Evolutionary conservation across 2,797 vertebrate genomes (phyloP).

Genomic region (Peromyscus eremicus): DNA sequence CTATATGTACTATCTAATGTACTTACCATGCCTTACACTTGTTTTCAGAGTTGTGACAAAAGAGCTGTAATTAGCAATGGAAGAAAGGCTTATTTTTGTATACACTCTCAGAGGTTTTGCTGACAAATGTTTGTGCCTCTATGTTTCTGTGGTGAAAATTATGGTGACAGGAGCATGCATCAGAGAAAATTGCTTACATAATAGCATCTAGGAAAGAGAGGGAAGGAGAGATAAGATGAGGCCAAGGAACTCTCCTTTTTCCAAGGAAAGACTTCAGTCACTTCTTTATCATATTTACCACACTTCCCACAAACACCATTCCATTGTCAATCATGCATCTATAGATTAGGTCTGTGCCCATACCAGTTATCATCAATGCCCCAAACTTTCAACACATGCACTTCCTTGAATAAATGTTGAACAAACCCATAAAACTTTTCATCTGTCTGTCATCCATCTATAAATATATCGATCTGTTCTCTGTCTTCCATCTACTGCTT

Average conservation of each 20-base stretch:
- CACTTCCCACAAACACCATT: neutral
- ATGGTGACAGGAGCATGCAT: neutral
- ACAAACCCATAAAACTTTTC: neutral
- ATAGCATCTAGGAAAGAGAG: neutral
- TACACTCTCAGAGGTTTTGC: neutral
- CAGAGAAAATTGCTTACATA: neutral
- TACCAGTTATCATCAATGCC: neutral
- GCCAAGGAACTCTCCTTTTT: too few species aligned
- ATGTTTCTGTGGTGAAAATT: too few species aligned
- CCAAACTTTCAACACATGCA: neutral
- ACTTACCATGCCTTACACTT: neutral
- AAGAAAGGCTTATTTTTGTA: neutral
- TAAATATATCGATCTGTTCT: neutral
- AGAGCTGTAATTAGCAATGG: neutral
- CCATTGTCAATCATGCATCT: too few species aligned
- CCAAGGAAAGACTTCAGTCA: neutral
- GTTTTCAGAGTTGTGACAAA: neutral
- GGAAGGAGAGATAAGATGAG: neutral
- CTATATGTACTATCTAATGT: neutral
- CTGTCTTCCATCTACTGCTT: neutral
- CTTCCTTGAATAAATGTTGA: neutral
- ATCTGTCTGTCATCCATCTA: neutral
- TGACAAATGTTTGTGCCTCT: too few species aligned
- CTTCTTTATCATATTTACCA: neutral
- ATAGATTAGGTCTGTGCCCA: neutral